These are phyloP conservation scores for Athalia circularis DNA, from an alignment of 2,888 invertebrate species.

Conservation along the genomic window DNA sequence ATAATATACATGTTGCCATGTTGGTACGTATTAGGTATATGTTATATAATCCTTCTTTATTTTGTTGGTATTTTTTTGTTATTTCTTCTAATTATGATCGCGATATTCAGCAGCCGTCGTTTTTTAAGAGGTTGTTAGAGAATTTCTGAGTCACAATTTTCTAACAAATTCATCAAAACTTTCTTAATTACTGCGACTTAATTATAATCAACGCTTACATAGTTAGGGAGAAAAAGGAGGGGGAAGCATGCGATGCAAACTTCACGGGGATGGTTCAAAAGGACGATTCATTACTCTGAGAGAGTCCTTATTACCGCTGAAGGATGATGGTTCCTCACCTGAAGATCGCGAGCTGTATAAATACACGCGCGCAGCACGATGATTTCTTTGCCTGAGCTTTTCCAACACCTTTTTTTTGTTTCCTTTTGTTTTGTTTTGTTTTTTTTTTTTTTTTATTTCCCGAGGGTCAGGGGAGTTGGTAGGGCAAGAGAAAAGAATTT, in stretches of 20 bases:
- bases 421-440: too few species aligned
- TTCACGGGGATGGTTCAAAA: neutral
- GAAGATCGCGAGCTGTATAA: slow-evolving; percentile 3
- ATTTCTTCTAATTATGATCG: too few species aligned
- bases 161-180: slow-evolving; percentile 12
- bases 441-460: too few species aligned
- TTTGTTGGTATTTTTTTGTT: too few species aligned
- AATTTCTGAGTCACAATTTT: neutral
- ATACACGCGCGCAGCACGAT: neutral
- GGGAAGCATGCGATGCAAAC: too few species aligned
- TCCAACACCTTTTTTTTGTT: too few species aligned
- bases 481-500: too few species aligned
- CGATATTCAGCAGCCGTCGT: too few species aligned
- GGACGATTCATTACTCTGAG: slow-evolving; percentile 20
- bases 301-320: slow-evolving; percentile 21
- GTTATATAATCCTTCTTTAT: neutral
- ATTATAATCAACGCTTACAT: slow-evolving; percentile 31
- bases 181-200: slow-evolving; percentile 31
- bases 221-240: neutral
- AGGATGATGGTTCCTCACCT: slow-evolving; percentile 7
- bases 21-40: neutral
- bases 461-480: too few species aligned
- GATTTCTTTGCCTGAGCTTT: neutral
- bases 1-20: neutral
- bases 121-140: too few species aligned